These are phyloP conservation scores for Clanis bilineata DNA, from an alignment of 2,888 invertebrate genomes.

Conservation along the genomic window DNA sequence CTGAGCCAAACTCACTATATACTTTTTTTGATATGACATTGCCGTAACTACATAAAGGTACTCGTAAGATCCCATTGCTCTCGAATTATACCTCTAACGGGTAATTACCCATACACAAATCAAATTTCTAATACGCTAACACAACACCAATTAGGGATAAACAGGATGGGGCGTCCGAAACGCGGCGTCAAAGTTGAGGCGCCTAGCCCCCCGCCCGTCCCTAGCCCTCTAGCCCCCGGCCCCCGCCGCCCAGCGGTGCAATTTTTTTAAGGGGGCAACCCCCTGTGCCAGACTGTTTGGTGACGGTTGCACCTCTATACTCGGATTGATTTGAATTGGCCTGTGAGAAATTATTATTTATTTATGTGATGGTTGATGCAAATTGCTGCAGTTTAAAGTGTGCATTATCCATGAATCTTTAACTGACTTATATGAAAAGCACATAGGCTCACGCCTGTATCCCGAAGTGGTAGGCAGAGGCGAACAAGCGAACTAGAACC, in stretches of 20 bases:
- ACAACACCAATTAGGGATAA: constrained; percentile 67
- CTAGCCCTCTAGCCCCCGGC: neutral
- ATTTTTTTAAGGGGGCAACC: constrained; percentile 67
- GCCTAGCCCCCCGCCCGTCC: constrained; percentile 17
- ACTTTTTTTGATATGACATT: too few species aligned
- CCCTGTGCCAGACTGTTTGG: constrained; percentile 66
- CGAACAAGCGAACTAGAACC: too few species aligned
- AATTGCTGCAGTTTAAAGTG: too few species aligned
- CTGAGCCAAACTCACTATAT: too few species aligned
- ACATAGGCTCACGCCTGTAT: too few species aligned
- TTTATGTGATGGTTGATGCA: neutral
- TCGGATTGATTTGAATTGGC: constrained; percentile 38
- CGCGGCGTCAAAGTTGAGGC: constrained; percentile 71
- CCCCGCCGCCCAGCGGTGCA: constrained; percentile 48
- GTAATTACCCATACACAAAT: constrained; percentile 38
- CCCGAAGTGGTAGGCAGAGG: too few species aligned
- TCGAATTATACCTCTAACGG: too few species aligned
- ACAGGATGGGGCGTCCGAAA: constrained; percentile 50
- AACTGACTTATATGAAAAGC: too few species aligned
- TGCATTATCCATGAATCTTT: too few species aligned
- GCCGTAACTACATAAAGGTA: too few species aligned
- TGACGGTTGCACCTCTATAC: constrained; percentile 72
- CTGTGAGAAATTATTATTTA: constrained; percentile 14
- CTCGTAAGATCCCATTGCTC: too few species aligned
- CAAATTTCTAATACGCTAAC: constrained; percentile 53